phyloP scores from a whole-genome alignment of 2,797 vertebrate species.

The Melanotaenia trifasciata region DNA sequence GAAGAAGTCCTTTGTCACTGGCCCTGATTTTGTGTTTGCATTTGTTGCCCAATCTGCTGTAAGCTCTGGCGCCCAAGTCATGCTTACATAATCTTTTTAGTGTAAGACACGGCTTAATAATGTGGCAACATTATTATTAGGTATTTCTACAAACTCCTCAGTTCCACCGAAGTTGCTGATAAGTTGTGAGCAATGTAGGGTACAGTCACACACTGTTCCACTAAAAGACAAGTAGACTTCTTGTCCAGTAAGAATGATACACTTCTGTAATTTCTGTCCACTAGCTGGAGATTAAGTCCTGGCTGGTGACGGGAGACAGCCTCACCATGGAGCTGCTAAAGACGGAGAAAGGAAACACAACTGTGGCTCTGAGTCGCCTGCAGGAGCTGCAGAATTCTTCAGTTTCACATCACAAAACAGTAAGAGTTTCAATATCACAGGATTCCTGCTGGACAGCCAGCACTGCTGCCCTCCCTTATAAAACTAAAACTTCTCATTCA shows the following conservation, averaged over 20 bases:
- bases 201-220: not conserved
- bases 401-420: slow-evolving; percentile 89
- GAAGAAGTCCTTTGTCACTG: not conserved
- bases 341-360: slow-evolving; percentile 92
- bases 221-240: not conserved
- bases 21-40: not conserved
- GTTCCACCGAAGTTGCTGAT: not conserved
- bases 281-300: slow-evolving; percentile 96
- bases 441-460: too few relatives aligned
- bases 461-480: too few relatives aligned
- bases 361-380: slow-evolving; percentile 84
- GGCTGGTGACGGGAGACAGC: slow-evolving; percentile 96
- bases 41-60: not conserved
- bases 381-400: slow-evolving; percentile 88
- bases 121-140: slow-evolving; percentile 14
- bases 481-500: too few relatives aligned
- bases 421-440: slow-evolving; percentile 63
- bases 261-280: slow-evolving; percentile 50
- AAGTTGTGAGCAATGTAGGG: not conserved
- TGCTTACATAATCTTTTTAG: not conserved
- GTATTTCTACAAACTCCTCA: not conserved
- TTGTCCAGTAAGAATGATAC: not conserved
- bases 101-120: not conserved
- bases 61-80: not conserved
- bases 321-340: slow-evolving; percentile 93